These are phyloP conservation scores for Pterocles burchelli DNA, from an alignment of 2,113 vertebrate genomes.

Conservation along the genomic window DNA sequence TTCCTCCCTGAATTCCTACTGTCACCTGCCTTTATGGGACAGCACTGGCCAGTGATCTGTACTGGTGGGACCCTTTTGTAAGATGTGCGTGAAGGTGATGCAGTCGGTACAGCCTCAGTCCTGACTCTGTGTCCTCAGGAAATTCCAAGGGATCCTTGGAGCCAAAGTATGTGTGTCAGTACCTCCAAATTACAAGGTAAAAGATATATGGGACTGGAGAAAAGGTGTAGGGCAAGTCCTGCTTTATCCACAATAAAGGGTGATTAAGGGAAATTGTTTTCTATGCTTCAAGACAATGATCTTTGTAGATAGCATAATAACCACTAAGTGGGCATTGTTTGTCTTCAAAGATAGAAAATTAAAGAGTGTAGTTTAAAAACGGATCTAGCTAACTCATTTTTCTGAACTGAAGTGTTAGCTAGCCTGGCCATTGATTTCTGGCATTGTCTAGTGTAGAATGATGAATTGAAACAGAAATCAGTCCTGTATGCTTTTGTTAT, in stretches of 20 bases:
- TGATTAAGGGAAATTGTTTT: not conserved
- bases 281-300: not conserved
- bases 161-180: not conserved
- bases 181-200: not conserved
- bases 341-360: not conserved
- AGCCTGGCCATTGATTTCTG: not conserved
- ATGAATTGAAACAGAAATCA: not conserved
- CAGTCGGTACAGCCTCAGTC: not conserved
- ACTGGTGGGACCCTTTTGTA: not conserved
- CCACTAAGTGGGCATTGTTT: not conserved
- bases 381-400: not conserved
- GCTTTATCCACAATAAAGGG: accelerated
- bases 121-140: not conserved
- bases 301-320: not conserved
- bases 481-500: not conserved
- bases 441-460: not conserved
- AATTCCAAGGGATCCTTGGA: not conserved
- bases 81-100: not conserved
- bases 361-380: not conserved
- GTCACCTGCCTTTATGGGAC: not conserved
- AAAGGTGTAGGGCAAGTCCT: not conserved
- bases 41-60: not conserved
- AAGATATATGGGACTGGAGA: not conserved
- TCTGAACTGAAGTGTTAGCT: not conserved
- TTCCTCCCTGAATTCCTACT: not conserved